These are phyloP conservation scores for Pyrocephalus nanus DNA, from an alignment of 2,797 vertebrate species.

Conservation along the genomic window DNA sequence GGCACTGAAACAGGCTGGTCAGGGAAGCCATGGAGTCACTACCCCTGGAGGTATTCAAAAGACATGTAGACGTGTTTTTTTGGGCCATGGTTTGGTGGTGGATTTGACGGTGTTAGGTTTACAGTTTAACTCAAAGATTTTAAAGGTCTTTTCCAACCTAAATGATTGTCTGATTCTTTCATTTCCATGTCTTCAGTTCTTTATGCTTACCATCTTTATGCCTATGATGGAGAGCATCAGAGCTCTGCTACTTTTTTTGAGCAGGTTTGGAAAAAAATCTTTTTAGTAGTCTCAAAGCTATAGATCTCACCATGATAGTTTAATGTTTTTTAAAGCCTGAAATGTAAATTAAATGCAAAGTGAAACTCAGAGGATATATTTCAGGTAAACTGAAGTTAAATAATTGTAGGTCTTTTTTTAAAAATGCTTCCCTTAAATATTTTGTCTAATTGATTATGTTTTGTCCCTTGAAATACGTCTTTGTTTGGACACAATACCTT, in stretches of 20 bases:
- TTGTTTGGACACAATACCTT: not conserved
- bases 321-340: not conserved
- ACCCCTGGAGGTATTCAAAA: not conserved
- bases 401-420: not conserved
- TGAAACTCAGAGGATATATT: not conserved
- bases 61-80: not conserved
- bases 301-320: not conserved
- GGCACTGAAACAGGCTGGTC: not conserved
- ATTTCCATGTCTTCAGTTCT: not conserved
- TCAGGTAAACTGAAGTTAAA: not conserved
- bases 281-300: not conserved
- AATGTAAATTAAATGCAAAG: not conserved
- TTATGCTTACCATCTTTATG: not conserved
- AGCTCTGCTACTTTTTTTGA: not conserved
- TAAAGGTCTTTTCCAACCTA: not conserved
- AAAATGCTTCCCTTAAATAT: not conserved
- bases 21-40: not conserved
- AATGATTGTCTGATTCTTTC: not conserved
- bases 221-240: not conserved
- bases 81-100: not conserved
- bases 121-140: not conserved
- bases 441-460: not conserved
- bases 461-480: not conserved
- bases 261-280: not conserved
- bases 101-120: not conserved